Base-by-base conservation (phyloP, 2,797 vertebrate genomes). In the Geotria australis region DNA sequence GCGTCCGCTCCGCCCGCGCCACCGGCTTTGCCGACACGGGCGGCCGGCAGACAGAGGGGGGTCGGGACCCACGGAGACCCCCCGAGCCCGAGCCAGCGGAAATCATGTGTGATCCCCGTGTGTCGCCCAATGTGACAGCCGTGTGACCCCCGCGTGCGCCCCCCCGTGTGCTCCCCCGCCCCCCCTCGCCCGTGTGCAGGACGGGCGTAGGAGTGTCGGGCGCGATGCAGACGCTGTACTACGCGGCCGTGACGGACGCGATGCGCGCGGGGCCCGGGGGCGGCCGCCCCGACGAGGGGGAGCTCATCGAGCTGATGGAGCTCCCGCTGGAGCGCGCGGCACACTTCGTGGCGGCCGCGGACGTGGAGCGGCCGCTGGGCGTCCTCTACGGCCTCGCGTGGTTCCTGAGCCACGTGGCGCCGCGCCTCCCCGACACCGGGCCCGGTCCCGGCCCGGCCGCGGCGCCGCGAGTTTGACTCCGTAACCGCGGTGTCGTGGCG, bases 151-250 rank as follows among this genome's bases (percentile, higher is more conserved):
- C 38, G 38, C 3, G 24, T 38, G 24, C 38, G 24, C 24, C 24
- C 3, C n/a, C 24, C 4, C 24, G 24, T 38, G 24, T 38, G 24
- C 24, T 3, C 15, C 24, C 24, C 24, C 24, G 24, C 24, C 24
- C 24, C 24, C 24, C 24, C 24, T 24, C 5, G 2, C 6, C 24
- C 24, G 24, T 24, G 38, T 38, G 1, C 67, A 91, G 85, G 73
- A 78, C 79, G 49, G 82, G 81, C 3, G 84, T 93, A 46, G 85
- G 85, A 2, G 71, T 95, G 63, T 78, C 77, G 0, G 76, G 88
- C 3, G 69, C 83, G 63, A 81, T 70, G 66, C 85, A 93, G 73
- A 93, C 83, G 8, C 72, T 86, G 74, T 91, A 89, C 68, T 95
- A 91, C 1, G 76, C 77, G 0, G 84, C 88, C 70, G 84, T 95